Evolutionary conservation across 2,113 vertebrate species (phyloP), one percentile per base, ranked within the genome.

Genomic region (Burhinus bistriatus): DNA sequence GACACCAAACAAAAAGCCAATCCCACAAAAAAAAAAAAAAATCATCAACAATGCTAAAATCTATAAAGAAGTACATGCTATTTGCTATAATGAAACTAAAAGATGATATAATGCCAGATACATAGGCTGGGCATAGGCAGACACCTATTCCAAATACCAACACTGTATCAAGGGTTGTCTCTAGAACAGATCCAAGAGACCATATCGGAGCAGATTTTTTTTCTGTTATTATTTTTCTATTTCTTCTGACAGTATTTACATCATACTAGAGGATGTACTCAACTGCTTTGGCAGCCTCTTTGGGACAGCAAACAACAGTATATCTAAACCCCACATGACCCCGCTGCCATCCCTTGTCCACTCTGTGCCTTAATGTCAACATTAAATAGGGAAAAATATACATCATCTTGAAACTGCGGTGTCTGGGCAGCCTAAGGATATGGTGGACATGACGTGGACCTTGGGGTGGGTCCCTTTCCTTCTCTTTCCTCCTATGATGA

Each of bases 371-470:
- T 70, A 76, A 25, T 5, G 6, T 15, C 26, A 59, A 29, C 9
- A 20, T 45, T 62, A 72, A 54, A 12, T 0, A 5, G 6, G 13
- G 4, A 52, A 95, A 40, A 87, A 70, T 4, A 27, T 4, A 9
- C 3, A 16, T 4, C 62, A 9, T 4, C 6, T 52, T 69, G 27
- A 52, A 34, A 6, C 25, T 12, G 13, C 18, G 15, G 7, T 59
- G 19, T 5, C 32, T 59, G 30, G 26, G 29, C 8, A 89, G 32
- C n/a, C 49, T 45, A 55, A 65, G 52, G n/a, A 11, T 18, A 3
- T 6, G 10, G 10, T 27, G 30, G 80, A 18, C 17, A 18, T 1
- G 0, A 0, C 2, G 18, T 19, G 15, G 49, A 30, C 8, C 36
- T 47, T 1, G 4, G 44, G 30, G 42, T 32, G 12, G 0, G 1